Evolutionary conservation across 2,888 invertebrate species (phyloP).

Genomic region (Melinopterus prodromus): DNA sequence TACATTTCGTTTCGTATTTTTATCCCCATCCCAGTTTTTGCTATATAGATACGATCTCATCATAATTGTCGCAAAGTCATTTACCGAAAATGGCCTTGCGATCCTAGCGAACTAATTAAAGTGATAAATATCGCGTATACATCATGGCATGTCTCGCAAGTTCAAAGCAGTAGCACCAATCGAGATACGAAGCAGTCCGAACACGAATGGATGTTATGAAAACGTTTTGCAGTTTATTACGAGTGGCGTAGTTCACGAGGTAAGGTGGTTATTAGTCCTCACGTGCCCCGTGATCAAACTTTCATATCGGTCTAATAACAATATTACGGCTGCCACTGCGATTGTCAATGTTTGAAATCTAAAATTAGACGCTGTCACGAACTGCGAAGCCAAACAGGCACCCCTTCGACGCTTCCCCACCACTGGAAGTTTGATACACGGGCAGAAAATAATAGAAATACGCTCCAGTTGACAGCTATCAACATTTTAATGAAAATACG

Average conservation of each 20-base stretch:
- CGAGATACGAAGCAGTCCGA: not conserved
- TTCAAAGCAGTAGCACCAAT: not conserved
- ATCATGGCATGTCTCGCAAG: not conserved
- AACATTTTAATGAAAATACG: not conserved
- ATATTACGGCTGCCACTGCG: constrained; percentile 4
- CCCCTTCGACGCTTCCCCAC: not conserved
- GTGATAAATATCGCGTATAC: not conserved
- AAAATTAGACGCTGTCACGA: constrained; percentile 4
- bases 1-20: not conserved
- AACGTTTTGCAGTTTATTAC: constrained; percentile 4
- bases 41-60: not conserved
- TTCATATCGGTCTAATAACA: not conserved
- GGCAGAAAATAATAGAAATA: too few relatives aligned
- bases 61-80: not conserved
- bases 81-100: not conserved
- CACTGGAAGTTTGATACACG: not conserved
- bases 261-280: constrained; percentile 4
- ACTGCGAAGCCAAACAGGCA: not conserved
- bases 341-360: constrained; percentile 4
- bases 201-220: constrained; percentile 4
- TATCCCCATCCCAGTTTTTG: not conserved
- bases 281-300: not conserved
- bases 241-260: not conserved
- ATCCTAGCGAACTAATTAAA: not conserved
- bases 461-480: not conserved